Evolutionary conservation across 2,113 vertebrate genomes (phyloP), one percentile per base, ranked within the genome.

Genomic region (Paracanthobrama guichenoti): DNA sequence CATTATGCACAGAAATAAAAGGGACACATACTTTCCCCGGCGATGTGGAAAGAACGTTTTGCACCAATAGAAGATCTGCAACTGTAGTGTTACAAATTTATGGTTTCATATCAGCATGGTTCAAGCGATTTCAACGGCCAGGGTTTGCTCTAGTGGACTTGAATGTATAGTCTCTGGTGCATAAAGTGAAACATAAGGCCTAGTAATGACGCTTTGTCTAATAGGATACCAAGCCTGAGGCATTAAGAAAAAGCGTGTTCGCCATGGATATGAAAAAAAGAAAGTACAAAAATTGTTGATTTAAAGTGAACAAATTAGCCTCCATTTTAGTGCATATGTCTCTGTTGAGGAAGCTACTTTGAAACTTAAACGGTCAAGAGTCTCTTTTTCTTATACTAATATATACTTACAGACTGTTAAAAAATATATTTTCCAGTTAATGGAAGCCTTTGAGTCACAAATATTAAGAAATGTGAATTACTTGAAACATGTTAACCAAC

Each of bases 131-230:
- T 85, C 82, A 91, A 93, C 93, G 88, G 85, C 90, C 22, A 48
- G 62, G 28, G 91, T 92, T 85, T 94, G 92, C 92, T 94, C 92
- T 89, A 89, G 87, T 91, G 91, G 92, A 92, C 92, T 90, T 92
- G 91, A 93, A 94, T 94, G 90, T 92, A 92, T 90, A 90, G 85
- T 89, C 88, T 59, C 79, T 88, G 92, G 92, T 94, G 92, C 92
- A 93, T 92, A 93, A 93, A 94, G 91, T 81, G 90, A 90, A 93
- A 91, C 91, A 91, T 91, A 91, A 92, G 87, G 87, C 90, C 88
- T 83, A 81, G 88, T 86, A 90, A 88, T 85, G 90, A 89, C 87
- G 89, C 90, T 90, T 89, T 86, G 79, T 87, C 83, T 91, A 92
- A 91, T 90, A 90, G 90, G 92, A 92, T 90, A 82, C 88, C 88